These are phyloP conservation scores for Chroicocephalus ridibundus DNA, from an alignment of 2,113 vertebrate species.

Conservation along the genomic window DNA sequence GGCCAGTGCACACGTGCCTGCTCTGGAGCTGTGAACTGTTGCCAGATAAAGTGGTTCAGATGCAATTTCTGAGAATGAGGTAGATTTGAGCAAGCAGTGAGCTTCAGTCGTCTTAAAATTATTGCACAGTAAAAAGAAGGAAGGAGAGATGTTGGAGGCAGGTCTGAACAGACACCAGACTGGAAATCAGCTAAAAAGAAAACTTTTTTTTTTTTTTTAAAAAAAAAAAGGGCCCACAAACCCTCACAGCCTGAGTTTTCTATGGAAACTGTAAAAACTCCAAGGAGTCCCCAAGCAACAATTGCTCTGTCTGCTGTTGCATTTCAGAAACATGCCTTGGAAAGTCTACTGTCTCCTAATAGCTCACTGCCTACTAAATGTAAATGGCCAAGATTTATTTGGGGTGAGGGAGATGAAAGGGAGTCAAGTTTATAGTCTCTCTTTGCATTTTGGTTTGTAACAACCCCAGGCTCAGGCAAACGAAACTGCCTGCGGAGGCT, in stretches of 20 bases:
- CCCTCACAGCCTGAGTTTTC: not conserved
- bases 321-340: not conserved
- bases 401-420: constrained; percentile 21
- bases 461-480: not conserved
- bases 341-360: constrained; percentile 6
- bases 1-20: not conserved
- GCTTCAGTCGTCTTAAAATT: not conserved
- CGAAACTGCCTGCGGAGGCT: not conserved
- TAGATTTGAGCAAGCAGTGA: not conserved
- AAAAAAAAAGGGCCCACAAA: not conserved
- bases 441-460: not conserved
- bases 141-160: not conserved
- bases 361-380: not conserved
- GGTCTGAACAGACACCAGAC: not conserved
- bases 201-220: not conserved
- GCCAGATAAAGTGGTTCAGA: not conserved
- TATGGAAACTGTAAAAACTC: constrained; percentile 25
- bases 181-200: not conserved
- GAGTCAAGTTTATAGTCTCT: not conserved
- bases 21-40: not conserved
- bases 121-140: not conserved
- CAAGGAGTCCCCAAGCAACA: constrained; percentile 7
- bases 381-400: not conserved
- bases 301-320: not conserved
- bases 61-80: not conserved